Percentiles rank a stretch among this genome's conserved stretches.
phyloP scores from a whole-genome alignment of 2,888 invertebrate species.

The Protodeltote pygarga region DNA sequence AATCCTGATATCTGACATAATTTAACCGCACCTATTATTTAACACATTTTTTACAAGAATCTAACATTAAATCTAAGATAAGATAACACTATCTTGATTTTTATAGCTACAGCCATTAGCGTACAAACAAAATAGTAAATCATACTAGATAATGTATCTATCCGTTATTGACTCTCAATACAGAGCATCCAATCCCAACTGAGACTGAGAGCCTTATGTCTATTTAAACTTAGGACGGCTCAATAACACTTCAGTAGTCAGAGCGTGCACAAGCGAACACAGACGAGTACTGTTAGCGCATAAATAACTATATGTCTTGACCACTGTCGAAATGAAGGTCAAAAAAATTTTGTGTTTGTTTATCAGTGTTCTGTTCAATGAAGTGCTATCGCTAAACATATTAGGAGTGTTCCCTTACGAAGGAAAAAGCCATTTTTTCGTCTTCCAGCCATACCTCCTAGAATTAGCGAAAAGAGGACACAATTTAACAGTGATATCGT shows the following conservation, averaged over 20 bases:
- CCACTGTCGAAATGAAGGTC: conserved; percentile 26
- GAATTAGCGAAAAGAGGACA: conserved; percentile 88
- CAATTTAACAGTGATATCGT: conserved; percentile 89
- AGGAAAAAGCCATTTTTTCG: conserved; percentile 90
- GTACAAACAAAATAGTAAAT: too few relatives aligned
- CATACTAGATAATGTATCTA: too few relatives aligned
- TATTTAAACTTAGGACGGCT: conserved; percentile 14
- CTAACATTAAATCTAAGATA: too few relatives aligned
- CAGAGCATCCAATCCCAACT: background rate
- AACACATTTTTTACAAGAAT: too few relatives aligned
- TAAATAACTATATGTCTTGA: background rate
- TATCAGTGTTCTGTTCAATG: conserved; percentile 37
- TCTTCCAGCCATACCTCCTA: conserved; percentile 86
- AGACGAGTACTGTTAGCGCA: background rate
- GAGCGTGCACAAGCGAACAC: conserved; percentile 4
- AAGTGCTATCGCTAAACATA: conserved; percentile 75
- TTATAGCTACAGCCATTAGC: too few relatives aligned
- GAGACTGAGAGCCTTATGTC: conserved; percentile 20
- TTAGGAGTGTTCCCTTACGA: conserved; percentile 88
- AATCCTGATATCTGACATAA: too few relatives aligned
- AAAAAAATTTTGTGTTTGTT: conserved; percentile 22
- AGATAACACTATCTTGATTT: too few relatives aligned
- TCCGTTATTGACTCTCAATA: background rate
- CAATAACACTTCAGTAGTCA: conserved; percentile 14
- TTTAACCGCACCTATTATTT: too few relatives aligned